These are phyloP conservation scores for Sepiola atlantica DNA, from an alignment of 2,888 invertebrate genomes.

Conservation along the genomic window DNA sequence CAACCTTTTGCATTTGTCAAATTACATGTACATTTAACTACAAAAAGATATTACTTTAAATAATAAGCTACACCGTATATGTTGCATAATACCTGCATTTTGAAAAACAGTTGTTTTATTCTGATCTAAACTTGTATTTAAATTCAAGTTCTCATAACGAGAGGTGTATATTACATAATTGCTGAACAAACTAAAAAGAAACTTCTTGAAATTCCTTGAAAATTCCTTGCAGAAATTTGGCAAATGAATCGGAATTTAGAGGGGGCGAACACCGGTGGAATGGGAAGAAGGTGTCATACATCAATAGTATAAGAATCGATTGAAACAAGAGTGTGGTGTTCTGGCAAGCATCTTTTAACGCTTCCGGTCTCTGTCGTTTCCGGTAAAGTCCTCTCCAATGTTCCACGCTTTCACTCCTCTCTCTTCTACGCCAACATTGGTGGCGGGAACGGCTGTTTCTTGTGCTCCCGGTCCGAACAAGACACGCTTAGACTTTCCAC, in stretches of 20 bases:
- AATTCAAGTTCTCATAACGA: neutral
- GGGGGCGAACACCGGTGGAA: neutral
- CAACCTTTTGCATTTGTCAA: too few relatives aligned
- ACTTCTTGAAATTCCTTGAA: neutral
- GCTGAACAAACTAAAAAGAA: neutral
- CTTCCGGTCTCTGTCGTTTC: neutral
- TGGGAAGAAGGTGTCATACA: neutral
- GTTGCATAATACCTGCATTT: too few relatives aligned
- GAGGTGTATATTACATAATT: neutral
- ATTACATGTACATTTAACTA: too few relatives aligned
- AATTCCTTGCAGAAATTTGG: neutral
- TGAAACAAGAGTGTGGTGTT: neutral
- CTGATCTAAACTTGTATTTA: too few relatives aligned
- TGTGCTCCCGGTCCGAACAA: neutral
- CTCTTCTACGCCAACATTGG: neutral
- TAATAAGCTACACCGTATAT: too few relatives aligned
- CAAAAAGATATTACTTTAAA: too few relatives aligned
- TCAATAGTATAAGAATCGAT: neutral
- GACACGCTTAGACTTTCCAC: neutral
- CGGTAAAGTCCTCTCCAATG: neutral
- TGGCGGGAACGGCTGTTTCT: neutral
- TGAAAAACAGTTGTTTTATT: too few relatives aligned
- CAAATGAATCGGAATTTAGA: neutral
- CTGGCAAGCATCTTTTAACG: conserved; percentile 32
- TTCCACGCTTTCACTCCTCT: too few relatives aligned